Evolutionary conservation across 2,113 vertebrate genomes (phyloP), one percentile per base, ranked within the genome.

Genomic region (Gymnarchus niloticus): DNA sequence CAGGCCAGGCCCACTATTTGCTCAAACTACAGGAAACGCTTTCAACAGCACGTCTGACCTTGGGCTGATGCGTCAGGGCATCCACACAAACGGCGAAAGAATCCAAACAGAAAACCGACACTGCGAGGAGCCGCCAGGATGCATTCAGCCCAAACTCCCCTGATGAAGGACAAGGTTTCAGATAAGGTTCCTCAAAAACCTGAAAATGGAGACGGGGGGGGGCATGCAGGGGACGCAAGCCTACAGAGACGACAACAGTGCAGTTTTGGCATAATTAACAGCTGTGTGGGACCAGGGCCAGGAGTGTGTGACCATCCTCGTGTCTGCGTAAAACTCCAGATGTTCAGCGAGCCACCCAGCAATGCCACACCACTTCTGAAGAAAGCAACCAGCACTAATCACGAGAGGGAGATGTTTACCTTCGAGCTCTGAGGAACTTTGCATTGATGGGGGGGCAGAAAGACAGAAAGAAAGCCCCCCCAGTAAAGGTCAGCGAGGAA

Each of bases 171-270:
- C 21, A 49, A 44, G n/a, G 48, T 17, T n/a, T 23, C 12, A 23
- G 28, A 28, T 4, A 19, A 14, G 33, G 4, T 37, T 6, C 69
- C 59, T 65, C 59, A 65, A 17, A 65, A 23, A n/a, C 59, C 19
- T 49, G 56, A 46, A n/a, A n/a, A n/a, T n/a, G n/a, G 51, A 12
- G 51, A 6, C 51, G 51, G 51, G 51, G 7, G 5, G 51, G 51
- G 1, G 51, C 51, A 52, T 12, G 69, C 69, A 48, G 44, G 3
- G n/a, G 46, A 78, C 57, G 6, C 33, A 83, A 81, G 84, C 85
- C 87, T 81, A 85, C 59, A 78, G 56, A 73, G 85, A 86, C 85
- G 88, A 87, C 91, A 91, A 91, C 90, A 91, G 91, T 90, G 89
- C 87, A 87, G 84, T 87, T 83, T 17, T 73, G 81, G 86, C 51